Percentiles rank a stretch among this genome's conserved stretches.
Evolutionary conservation across 1,140 invertebrate genomes (phyloP).

Genomic region (Heliconius hewitsoni): DNA sequence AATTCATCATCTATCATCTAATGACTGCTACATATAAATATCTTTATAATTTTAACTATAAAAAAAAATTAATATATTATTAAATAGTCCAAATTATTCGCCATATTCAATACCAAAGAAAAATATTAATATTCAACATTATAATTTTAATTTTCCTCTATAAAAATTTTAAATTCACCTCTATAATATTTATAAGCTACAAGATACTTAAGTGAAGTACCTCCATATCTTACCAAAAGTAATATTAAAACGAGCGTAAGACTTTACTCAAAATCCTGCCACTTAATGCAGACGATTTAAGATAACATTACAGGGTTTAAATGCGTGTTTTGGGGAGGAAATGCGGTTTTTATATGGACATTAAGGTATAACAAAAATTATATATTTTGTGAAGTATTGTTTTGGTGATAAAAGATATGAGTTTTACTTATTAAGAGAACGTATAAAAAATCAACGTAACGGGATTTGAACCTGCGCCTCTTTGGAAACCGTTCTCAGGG

Average conservation of each 20-base stretch:
- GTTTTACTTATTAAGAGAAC: neutral
- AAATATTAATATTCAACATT: too few species aligned
- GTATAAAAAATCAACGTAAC: too few species aligned
- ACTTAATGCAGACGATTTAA: conserved; percentile 38
- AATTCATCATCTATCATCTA: too few species aligned
- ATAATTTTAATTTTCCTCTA: neutral
- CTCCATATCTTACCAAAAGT: conserved; percentile 26
- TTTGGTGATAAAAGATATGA: neutral
- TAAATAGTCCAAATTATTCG: too few species aligned
- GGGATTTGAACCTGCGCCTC: too few species aligned
- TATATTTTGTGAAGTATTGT: neutral
- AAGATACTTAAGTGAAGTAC: conserved; percentile 27
- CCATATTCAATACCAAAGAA: too few species aligned
- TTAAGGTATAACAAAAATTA: conserved; percentile 20
- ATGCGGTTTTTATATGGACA: conserved; percentile 31
- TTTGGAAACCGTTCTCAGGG: too few species aligned
- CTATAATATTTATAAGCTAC: conserved; percentile 14
- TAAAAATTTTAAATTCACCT: neutral
- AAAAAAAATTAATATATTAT: too few species aligned
- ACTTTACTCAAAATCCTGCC: conserved; percentile 26
- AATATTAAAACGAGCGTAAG: conserved; percentile 38
- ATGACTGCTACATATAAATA: too few species aligned
- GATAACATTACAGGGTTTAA: conserved; percentile 27
- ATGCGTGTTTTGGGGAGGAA: conserved; percentile 21
- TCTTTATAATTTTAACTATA: too few species aligned